phyloP scores from a whole-genome alignment of 1,140 invertebrate genomes.

The Schlechtendalia chinensis region DNA sequence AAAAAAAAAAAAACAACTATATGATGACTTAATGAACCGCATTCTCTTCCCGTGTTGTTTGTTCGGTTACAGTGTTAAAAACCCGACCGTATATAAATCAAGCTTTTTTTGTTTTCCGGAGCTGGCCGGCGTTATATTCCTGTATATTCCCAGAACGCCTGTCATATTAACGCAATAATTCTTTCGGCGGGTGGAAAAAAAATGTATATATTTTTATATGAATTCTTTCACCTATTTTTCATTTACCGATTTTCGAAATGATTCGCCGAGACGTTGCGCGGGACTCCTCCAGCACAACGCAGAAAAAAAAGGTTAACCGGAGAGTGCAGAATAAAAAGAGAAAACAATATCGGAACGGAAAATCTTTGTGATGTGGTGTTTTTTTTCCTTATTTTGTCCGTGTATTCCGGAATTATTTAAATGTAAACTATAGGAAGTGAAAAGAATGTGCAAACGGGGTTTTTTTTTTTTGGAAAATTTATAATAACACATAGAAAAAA shows the following conservation, averaged over 20 bases:
- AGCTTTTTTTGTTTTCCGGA: neutral
- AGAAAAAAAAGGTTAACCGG: neutral
- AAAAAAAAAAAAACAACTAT: neutral
- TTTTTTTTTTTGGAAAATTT: neutral
- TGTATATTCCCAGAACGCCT: constrained; percentile 24
- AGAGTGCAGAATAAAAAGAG: no score
- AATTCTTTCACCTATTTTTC: constrained; percentile 2
- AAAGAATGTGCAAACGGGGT: neutral
- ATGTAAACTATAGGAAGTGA: neutral
- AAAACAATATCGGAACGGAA: constrained; percentile 15
- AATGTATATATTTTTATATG: neutral
- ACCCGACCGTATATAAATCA: constrained; percentile 27
- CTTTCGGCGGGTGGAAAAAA: constrained; percentile 15
- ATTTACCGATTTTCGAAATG: constrained; percentile 5
- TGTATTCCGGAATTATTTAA: neutral
- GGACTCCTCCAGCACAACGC: no score
- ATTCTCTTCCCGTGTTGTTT: neutral
- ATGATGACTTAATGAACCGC: constrained; percentile 16
- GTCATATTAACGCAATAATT: constrained; percentile 42
- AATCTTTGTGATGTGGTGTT: neutral
- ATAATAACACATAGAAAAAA: no score
- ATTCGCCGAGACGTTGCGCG: neutral
- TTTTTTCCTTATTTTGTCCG: neutral
- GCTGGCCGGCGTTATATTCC: neutral
- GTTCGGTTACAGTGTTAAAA: neutral